phyloP scores from a whole-genome alignment of 2,113 vertebrate species.

The Oreotragus oreotragus region DNA sequence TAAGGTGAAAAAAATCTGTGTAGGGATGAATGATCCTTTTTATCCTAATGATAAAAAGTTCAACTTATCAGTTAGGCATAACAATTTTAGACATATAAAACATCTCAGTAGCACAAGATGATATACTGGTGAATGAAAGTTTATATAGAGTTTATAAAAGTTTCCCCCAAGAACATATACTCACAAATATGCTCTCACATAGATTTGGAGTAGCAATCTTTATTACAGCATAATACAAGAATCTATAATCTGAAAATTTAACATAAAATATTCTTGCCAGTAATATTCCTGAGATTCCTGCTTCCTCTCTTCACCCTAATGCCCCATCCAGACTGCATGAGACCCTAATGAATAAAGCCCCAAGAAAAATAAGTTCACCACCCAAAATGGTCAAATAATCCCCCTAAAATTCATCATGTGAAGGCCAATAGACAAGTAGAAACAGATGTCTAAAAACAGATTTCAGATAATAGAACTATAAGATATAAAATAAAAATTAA shows the following conservation, averaged over 20 bases:
- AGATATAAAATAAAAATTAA: background rate
- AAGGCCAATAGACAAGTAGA: background rate
- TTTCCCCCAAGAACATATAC: background rate
- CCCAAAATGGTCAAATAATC: background rate
- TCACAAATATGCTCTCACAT: background rate
- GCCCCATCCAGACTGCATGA: background rate
- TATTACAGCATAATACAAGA: background rate
- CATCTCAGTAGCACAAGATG: background rate
- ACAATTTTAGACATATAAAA: background rate
- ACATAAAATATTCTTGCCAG: background rate
- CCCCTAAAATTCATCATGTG: background rate
- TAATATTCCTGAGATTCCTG: background rate
- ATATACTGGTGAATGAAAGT: background rate
- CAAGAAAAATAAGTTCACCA: background rate
- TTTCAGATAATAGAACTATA: background rate
- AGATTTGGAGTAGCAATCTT: background rate
- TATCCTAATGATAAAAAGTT: background rate
- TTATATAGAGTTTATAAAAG: background rate
- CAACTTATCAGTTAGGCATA: background rate
- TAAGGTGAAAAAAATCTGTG: background rate
- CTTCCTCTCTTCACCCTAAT: accelerated
- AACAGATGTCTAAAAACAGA: background rate
- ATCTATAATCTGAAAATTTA: background rate
- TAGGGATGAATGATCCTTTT: background rate
- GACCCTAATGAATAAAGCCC: background rate